Conservation (phyloP, 2,797 vertebrate species). For the Phrynocephalus guinanensis region DNA sequence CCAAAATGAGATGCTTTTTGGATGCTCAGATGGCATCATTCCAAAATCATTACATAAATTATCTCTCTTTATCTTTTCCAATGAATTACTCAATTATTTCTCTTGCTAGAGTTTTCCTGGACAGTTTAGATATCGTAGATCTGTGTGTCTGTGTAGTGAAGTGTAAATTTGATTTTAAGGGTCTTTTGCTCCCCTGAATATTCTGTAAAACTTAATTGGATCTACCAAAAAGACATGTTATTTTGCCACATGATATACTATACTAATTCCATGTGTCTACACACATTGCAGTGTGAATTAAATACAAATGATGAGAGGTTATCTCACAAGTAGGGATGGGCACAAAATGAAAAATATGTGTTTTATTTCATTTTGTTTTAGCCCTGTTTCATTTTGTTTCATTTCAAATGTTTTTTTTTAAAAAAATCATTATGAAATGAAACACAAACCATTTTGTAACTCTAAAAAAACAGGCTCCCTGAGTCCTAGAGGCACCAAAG, state of each 20-base stretch:
- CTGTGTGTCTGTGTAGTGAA: background rate
- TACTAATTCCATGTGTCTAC: background rate
- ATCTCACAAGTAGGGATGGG: background rate
- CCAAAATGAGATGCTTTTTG: conserved; percentile 17
- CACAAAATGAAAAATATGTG: too few relatives aligned
- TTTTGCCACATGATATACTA: background rate
- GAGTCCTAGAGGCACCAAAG: too few relatives aligned
- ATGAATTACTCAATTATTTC: conserved; percentile 49
- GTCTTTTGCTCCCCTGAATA: background rate
- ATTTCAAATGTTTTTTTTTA: too few relatives aligned
- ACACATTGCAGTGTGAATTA: background rate
- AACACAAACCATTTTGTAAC: too few relatives aligned
- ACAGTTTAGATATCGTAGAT: background rate
- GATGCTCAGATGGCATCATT: conserved; percentile 44
- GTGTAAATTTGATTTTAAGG: background rate
- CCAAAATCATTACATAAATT: conserved; percentile 46
- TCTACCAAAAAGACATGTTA: conserved; percentile 24
- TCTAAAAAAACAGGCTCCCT: too few relatives aligned
- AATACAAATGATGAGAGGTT: background rate
- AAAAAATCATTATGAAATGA: too few relatives aligned
- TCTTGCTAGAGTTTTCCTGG: conserved; percentile 22
- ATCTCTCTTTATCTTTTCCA: conserved; percentile 41
- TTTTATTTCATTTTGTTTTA: too few relatives aligned
- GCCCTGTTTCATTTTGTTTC: too few relatives aligned
- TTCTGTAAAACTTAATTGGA: background rate